These are phyloP conservation scores for Xestoiulus laeticollis DNA, from an alignment of 2,888 invertebrate genomes.

Conservation along the genomic window DNA sequence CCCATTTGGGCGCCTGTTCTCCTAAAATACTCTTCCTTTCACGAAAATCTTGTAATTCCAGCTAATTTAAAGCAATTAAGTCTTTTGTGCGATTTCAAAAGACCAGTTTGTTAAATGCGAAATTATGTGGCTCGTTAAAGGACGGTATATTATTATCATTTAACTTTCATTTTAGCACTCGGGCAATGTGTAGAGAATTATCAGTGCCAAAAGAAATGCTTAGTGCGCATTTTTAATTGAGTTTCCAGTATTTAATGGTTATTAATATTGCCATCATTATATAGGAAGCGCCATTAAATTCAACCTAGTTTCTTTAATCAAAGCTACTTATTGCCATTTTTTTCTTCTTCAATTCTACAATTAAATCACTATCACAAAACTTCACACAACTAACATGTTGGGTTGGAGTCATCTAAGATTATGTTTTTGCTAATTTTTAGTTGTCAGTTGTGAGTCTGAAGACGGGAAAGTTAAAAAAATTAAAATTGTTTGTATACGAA, in stretches of 20 bases:
- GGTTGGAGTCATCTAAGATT: too few species aligned
- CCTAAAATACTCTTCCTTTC: background rate
- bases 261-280: background rate
- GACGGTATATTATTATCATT: background rate
- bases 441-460: too few species aligned
- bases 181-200: background rate
- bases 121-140: background rate
- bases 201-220: background rate
- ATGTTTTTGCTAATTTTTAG: too few species aligned
- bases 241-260: background rate
- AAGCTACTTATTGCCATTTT: background rate
- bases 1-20: background rate
- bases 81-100: background rate
- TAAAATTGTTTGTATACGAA: too few species aligned
- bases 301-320: background rate
- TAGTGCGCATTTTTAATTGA: background rate
- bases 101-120: background rate
- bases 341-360: too few species aligned
- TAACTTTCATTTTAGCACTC: background rate
- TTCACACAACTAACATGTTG: too few species aligned
- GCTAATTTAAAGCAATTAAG: constrained; percentile 1
- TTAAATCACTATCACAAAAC: too few species aligned
- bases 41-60: background rate
- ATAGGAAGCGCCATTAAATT: background rate
- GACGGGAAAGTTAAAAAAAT: too few species aligned